Evolutionary conservation across 2,113 vertebrate genomes (phyloP).

Genomic region (Varanus salvator): DNA sequence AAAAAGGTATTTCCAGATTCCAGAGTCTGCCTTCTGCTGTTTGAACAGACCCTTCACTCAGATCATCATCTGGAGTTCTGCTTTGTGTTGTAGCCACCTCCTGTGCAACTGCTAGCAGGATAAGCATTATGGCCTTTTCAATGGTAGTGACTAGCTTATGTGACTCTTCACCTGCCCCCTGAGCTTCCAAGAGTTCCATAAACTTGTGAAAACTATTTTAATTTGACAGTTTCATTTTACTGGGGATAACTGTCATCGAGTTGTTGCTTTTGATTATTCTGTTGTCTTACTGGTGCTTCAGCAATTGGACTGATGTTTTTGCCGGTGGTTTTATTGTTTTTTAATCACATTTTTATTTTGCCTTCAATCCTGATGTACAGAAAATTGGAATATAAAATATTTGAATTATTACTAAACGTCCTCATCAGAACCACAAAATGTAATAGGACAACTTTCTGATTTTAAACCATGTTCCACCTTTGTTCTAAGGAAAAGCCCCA

Average conservation of each 20-base stretch:
- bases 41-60: background rate
- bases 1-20: background rate
- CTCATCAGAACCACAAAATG: background rate
- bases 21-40: too few relatives aligned
- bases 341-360: background rate
- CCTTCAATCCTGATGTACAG: background rate
- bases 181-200: background rate
- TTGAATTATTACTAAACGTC: background rate
- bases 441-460: background rate
- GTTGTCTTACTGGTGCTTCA: background rate
- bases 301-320: background rate
- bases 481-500: background rate
- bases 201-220: too few relatives aligned
- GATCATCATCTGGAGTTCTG: background rate
- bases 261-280: background rate
- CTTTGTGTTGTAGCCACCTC: background rate
- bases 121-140: background rate
- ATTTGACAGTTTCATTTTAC: background rate
- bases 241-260: background rate
- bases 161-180: background rate
- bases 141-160: background rate
- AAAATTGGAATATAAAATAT: background rate
- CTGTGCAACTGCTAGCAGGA: too few relatives aligned
- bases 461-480: background rate
- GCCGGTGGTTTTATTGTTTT: background rate